A percentile compares a stretch with the other conserved stretches of the same genome.
Conservation (phyloP, 2,113 vertebrate species). For the Callopanchax toddi region DNA sequence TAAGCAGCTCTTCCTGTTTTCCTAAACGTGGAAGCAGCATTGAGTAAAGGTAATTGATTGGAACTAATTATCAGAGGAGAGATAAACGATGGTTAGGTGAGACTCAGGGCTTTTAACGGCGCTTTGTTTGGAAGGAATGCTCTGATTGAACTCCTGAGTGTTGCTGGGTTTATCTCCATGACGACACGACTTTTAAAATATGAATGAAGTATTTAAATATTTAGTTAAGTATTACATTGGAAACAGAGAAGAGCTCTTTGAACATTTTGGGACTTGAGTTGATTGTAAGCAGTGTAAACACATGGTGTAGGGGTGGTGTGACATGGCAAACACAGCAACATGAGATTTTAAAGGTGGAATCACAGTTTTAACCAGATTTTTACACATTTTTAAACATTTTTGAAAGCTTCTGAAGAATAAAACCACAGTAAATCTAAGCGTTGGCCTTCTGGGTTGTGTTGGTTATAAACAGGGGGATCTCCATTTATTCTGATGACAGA, state of each 20-base stretch:
- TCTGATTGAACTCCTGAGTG: slow-evolving; percentile 57
- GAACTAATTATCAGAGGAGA: slow-evolving; percentile 69
- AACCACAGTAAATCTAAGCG: too few species aligned
- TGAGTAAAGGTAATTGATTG: slow-evolving; percentile 74
- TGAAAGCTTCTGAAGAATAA: too few species aligned
- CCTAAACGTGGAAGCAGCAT: slow-evolving; percentile 57
- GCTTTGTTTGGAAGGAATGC: slow-evolving; percentile 45
- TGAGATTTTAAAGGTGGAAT: too few species aligned
- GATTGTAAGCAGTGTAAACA: not conserved
- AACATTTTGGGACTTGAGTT: not conserved
- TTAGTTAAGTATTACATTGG: not conserved
- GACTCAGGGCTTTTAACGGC: slow-evolving; percentile 61
- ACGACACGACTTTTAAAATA: not conserved
- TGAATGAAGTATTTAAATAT: not conserved
- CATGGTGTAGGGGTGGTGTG: too few species aligned
- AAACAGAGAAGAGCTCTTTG: not conserved
- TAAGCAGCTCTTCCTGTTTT: slow-evolving; percentile 68
- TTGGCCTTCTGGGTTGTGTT: too few species aligned
- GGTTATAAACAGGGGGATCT: too few species aligned
- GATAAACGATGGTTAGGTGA: slow-evolving; percentile 72
- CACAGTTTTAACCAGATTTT: too few species aligned
- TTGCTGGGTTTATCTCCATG: slow-evolving; percentile 35
- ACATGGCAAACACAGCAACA: too few species aligned
- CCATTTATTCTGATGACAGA: too few species aligned
- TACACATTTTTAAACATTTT: too few species aligned